phyloP scores from a whole-genome alignment of 2,888 invertebrate species.

The Oxystoma pomonae region DNA sequence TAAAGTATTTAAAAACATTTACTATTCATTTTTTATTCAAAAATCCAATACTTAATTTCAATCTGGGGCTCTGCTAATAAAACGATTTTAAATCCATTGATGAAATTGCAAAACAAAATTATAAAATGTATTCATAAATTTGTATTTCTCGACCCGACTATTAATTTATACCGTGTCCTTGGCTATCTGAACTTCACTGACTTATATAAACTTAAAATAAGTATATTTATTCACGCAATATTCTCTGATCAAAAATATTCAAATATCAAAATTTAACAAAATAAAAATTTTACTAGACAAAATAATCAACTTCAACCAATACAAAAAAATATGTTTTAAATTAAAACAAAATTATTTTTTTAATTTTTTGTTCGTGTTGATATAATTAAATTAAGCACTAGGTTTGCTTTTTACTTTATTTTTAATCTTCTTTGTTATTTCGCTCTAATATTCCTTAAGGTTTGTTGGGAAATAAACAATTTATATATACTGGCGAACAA shows the following conservation, averaged over 20 bases:
- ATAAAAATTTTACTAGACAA: neutral
- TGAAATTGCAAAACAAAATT: neutral
- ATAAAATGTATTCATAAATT: neutral
- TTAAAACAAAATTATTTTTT: too few relatives aligned
- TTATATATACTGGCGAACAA: too few relatives aligned
- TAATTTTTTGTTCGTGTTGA: too few relatives aligned
- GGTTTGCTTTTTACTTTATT: too few relatives aligned
- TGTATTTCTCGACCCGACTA: neutral
- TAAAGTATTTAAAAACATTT: too few relatives aligned
- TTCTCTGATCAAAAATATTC: neutral
- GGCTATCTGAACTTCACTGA: neutral
- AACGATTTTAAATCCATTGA: neutral
- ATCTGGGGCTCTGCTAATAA: neutral
- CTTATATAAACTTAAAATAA: neutral
- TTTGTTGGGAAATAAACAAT: too few relatives aligned
- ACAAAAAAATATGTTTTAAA: slow-evolving; percentile 3
- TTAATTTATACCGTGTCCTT: neutral
- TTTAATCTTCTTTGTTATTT: too few relatives aligned
- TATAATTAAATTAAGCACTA: too few relatives aligned
- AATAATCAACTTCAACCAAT: slow-evolving; percentile 11
- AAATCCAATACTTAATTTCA: too few relatives aligned
- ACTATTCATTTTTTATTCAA: too few relatives aligned
- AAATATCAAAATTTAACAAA: neutral
- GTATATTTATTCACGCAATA: neutral
- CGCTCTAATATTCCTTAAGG: too few relatives aligned